Evolutionary conservation across 2,888 invertebrate species (phyloP).

Genomic region (Oligia fasciuncula): DNA sequence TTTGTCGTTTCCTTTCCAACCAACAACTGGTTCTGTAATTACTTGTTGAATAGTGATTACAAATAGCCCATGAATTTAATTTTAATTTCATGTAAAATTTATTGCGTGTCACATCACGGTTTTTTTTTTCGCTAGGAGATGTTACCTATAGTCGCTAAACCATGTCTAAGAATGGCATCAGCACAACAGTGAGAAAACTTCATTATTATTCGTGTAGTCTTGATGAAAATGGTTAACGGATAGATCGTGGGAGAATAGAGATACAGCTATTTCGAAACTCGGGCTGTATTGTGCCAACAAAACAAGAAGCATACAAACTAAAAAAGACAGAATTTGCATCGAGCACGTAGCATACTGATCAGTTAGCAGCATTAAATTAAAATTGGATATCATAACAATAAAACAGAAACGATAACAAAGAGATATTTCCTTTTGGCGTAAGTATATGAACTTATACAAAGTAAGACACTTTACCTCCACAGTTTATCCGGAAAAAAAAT

Average conservation of each 20-base stretch:
- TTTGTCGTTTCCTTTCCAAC: background rate
- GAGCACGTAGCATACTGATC: background rate
- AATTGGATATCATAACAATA: slow-evolving; percentile 10
- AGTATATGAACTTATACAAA: slow-evolving; percentile 36
- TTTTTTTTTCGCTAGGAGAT: background rate
- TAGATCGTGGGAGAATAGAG: background rate
- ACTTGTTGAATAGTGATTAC: slow-evolving; percentile 1
- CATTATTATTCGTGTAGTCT: background rate
- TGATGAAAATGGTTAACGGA: background rate
- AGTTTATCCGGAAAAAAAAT: slow-evolving; percentile 40
- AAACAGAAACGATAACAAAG: slow-evolving; percentile 17
- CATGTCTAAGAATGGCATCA: background rate
- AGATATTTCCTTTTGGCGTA: slow-evolving; percentile 10
- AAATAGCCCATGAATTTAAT: background rate
- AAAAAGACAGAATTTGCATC: background rate
- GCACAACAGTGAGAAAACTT: background rate
- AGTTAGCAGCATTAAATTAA: slow-evolving; percentile 7
- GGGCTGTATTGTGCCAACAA: background rate
- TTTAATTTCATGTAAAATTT: background rate
- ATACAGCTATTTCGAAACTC: background rate
- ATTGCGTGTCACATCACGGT: too few species aligned
- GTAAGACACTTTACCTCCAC: slow-evolving; percentile 41
- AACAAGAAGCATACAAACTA: background rate
- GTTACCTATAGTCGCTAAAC: too few species aligned
- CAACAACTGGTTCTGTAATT: background rate